Evolutionary conservation across 2,888 invertebrate species (phyloP), one percentile per base, ranked within the genome.

Genomic region (Morpho achilles): DNA sequence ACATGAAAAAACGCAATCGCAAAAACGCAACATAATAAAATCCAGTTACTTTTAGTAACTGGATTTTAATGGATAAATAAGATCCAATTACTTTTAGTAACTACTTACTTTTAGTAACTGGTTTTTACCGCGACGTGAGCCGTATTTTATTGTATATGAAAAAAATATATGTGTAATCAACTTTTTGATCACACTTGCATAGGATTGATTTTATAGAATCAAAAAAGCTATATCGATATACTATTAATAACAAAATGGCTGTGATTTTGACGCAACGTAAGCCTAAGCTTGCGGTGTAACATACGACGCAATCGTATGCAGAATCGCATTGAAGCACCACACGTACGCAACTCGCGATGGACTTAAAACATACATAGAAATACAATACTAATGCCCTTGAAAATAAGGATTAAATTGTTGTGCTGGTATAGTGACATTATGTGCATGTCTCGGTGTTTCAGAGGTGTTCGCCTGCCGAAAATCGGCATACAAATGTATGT

Each of bases 401-500:
- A 6, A 23, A 47, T 59, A 64, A 47, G 56, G 22, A 48, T 53
- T 22, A 56, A 54, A 65, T 53, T 64, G 16, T 52, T 16, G 10
- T 51, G 50, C 48, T 50, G 43, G 50, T n/a, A 55, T 55, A 53
- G 10, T 50, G 32, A 32, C 5, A 32, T 32, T 32, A 32, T 32
- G 32, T 50, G 51, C 58, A 56, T 55, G 57, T 61, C 52, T 58
- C 56, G 59, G 59, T 58, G 59, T 56, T 56, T 40, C 56, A 55
- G 46, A 41, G 49, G 56, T 64, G 62, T 58, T 53, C 59, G 64
- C 56, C 61, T 66, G 66, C 61, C 62, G 64, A 64, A 66, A 66
- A 64, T 64, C 62, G 64, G 66, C 62, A 66, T 66, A 64, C 58
- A 66, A 58, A 66, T 66, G 63, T 45, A 46, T 41, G 61, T 50